Base-by-base conservation (phyloP, 2,797 vertebrate genomes). In the Threskiornis aethiopicus region DNA sequence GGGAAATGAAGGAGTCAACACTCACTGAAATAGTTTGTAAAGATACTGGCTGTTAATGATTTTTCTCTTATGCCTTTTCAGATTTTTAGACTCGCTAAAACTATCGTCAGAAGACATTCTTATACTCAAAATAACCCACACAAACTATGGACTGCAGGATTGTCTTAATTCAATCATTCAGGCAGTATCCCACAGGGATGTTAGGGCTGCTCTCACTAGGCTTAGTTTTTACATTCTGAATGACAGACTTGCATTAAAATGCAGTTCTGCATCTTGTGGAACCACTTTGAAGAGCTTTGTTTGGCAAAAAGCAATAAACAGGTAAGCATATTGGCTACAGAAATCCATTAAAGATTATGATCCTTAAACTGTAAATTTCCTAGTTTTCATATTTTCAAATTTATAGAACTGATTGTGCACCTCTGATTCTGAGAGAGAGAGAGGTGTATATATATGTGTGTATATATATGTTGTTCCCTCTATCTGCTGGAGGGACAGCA, bases 161-260 rank as follows among this genome's bases (percentile, higher is more conserved):
- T 99, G 99, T 96, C 97, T 99, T 92, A 96, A 97, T 92, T 98
- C 98, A 89, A 98, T 99, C 10, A 72, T 95, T 94, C 98, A 96
- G 11, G 99, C 99, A 44, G 95, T 90, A 19, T 98, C 98, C 71
- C 99, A 99, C 97, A 96, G 96, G 49, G 98, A 98, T 17, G 99
- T 99, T 87, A 98, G 98, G 89, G 97, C 98, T 61, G 98, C 99
- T 91, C 96, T 99, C 84, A 98, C 98, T 47, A 98, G 98, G 90
- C 99, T 99, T 97, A 98, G 97, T 79, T 99, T 99, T 95, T 99
- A 99, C 93, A 92, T 99, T 94, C 97, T 99, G 86, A 99, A 99
- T 77, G 99, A 99, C 96, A 98, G 96, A 71, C 95, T 99, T 94
- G 98, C 98, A 73, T 96, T 99, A 58, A 98, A 98, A 96, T 97